These are phyloP conservation scores for Ursus arctos DNA, from an alignment of 2,113 vertebrate species.

Conservation along the genomic window DNA sequence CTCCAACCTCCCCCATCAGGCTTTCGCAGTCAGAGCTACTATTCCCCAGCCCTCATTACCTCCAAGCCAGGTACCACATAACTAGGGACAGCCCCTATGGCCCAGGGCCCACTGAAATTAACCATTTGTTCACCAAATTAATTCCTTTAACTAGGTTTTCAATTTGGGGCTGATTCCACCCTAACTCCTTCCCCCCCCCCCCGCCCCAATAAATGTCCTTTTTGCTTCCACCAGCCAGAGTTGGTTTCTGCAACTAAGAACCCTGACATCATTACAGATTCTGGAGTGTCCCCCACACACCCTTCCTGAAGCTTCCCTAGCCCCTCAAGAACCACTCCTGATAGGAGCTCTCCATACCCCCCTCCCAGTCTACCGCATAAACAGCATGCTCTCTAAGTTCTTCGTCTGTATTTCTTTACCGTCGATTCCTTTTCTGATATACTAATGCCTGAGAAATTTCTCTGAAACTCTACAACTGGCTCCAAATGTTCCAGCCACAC, in stretches of 20 bases:
- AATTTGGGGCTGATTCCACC: not conserved
- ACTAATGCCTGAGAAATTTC: not conserved
- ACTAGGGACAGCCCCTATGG: not conserved
- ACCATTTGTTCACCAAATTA: not conserved
- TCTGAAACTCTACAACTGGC: constrained; percentile 2
- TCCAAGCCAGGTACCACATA: not conserved
- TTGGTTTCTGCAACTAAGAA: not conserved
- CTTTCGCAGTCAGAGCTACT: not conserved
- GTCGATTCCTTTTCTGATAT: not conserved
- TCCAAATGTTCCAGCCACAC: not conserved
- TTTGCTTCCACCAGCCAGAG: not conserved
- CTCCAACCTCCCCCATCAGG: not conserved
- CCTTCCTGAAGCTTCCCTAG: not conserved
- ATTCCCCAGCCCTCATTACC: not conserved
- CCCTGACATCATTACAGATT: not conserved
- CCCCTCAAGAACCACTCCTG: not conserved
- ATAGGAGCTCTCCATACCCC: not conserved
- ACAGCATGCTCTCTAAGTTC: not conserved
- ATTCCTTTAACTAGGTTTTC: not conserved
- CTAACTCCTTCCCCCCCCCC: not conserved
- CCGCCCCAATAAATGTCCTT: not conserved
- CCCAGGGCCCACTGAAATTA: not conserved
- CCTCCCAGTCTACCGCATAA: not conserved
- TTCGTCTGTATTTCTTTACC: not conserved
- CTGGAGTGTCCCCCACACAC: not conserved